Conservation (phyloP, 1,140 invertebrate species). For the Anastrepha ludens region DNA sequence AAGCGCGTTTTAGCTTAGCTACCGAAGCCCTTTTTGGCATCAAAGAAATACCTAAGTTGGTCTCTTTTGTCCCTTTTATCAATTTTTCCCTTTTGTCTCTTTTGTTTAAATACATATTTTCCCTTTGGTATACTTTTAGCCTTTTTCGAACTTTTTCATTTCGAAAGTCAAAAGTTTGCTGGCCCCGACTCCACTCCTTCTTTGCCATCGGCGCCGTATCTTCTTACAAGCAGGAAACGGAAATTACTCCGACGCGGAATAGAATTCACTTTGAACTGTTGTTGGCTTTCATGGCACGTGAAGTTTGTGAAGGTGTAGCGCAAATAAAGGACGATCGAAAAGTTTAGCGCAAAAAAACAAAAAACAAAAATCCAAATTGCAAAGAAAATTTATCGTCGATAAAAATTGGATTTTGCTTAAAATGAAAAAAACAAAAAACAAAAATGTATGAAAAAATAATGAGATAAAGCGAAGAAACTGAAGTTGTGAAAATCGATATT, state of each 20-base stretch:
- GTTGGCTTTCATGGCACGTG: background rate
- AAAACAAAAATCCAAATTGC: background rate
- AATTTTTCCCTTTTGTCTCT: background rate
- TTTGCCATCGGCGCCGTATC: background rate
- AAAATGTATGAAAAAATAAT: background rate
- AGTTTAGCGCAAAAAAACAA: background rate
- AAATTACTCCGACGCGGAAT: conserved; percentile 4
- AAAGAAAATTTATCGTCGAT: background rate
- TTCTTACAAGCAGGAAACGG: conserved; percentile 12
- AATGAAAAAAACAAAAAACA: background rate
- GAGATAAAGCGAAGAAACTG: background rate
- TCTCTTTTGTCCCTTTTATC: background rate
- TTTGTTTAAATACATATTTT: background rate
- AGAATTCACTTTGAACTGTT: conserved; percentile 26
- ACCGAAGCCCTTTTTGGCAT: background rate
- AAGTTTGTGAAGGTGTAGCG: background rate
- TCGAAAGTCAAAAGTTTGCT: conserved; percentile 34
- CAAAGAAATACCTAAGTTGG: background rate
- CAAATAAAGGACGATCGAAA: too few relatives aligned
- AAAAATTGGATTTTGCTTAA: background rate
- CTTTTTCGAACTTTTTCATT: background rate
- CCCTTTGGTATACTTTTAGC: background rate
- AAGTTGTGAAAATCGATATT: background rate
- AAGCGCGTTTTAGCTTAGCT: background rate
- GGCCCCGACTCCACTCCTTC: background rate